Evolutionary conservation across 2,797 vertebrate genomes (phyloP), one percentile per base, ranked within the genome.

Genomic region (Platalea minor): DNA sequence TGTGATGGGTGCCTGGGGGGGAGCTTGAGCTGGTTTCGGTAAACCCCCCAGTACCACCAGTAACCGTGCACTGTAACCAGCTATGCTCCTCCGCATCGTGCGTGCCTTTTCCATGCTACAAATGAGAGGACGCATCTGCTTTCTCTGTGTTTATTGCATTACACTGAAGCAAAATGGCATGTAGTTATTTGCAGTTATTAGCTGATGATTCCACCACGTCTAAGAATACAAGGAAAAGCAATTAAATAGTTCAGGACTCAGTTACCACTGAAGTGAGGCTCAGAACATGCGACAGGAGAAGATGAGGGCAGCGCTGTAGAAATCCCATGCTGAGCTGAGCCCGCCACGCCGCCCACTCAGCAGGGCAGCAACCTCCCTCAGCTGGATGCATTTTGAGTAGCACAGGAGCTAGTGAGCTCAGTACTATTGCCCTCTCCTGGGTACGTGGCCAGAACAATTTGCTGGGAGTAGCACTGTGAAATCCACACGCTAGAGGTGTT

Each of bases 91-190:
- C 53, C 4, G 7, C 26, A 7, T 51, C 4, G 1, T 2, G 1
- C 1, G 18, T n/a, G 53, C 73, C 37, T 72, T 64, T 82, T 51
- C 76, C 14, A 1, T n/a, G 39, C 76, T 76, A 41, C 39, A 72
- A 75, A 93, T 5, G 15, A 93, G 60, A 80, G 12, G 57, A 86
- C 4, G 1, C 64, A 5, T 18, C 72, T 83, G 43, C 68, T 96
- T 91, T 85, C 26, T 63, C 63, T 61, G 39, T 85, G 45, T 96
- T 97, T 96, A 95, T 96, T 95, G 60, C 1, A 0, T 80, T 91
- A 72, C 84, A 48, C 56, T 65, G 89, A 91, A 94, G 78, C 81
- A 74, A 86, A 87, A 64, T 0, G 7, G 54, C 56, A 9, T 6
- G 25, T 80, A 67, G 69, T 72, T 81, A 84, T 85, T 80, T 48